These are phyloP conservation scores for Aphelocoma coerulescens DNA, from an alignment of 2,113 vertebrate species.

Conservation along the genomic window DNA sequence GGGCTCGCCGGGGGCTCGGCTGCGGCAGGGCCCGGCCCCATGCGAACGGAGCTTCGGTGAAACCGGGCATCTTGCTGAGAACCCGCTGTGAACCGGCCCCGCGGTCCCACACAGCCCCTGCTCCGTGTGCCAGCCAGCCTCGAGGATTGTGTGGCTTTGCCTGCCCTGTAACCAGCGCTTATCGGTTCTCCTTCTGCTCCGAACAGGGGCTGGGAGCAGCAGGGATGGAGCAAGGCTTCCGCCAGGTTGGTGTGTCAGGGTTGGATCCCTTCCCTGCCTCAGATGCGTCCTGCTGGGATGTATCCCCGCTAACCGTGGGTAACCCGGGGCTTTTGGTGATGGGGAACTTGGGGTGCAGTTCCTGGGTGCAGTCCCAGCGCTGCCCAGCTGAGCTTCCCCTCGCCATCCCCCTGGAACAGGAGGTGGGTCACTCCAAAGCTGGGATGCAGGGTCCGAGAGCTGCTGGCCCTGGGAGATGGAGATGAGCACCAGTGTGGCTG, in stretches of 20 bases:
- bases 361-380: neutral
- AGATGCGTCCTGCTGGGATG: fast-evolving
- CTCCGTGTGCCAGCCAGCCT: fast-evolving
- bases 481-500: fast-evolving
- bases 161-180: fast-evolving
- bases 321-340: fast-evolving
- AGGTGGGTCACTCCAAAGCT: neutral
- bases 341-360: fast-evolving
- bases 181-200: fast-evolving
- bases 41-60: neutral
- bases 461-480: neutral
- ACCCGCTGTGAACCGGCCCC: neutral
- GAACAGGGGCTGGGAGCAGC: fast-evolving
- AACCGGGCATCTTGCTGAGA: neutral
- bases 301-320: no score
- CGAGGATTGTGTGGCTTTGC: fast-evolving
- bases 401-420: fast-evolving
- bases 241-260: fast-evolving
- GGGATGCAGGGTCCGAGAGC: fast-evolving
- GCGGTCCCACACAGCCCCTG: fast-evolving
- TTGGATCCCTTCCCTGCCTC: fast-evolving
- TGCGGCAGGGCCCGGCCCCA: neutral
- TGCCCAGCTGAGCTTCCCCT: neutral
- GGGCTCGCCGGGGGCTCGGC: neutral
- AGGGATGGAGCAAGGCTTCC: neutral